Percentiles rank a stretch among this genome's conserved stretches.
Evolutionary conservation across 1,140 invertebrate species (phyloP).

Genomic region (Paraescarpia echinospica): DNA sequence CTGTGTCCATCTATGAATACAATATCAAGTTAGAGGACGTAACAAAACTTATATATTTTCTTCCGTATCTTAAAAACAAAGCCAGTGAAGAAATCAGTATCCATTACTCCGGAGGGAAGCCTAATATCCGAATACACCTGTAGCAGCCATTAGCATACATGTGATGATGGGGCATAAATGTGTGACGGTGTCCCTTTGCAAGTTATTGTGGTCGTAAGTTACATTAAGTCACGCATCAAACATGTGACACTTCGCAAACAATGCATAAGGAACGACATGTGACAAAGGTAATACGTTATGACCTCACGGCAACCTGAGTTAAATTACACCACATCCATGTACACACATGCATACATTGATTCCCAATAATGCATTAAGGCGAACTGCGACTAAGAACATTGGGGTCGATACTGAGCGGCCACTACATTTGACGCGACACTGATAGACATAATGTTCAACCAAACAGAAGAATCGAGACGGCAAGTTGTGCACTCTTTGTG

Average conservation of each 20-base stretch:
- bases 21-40: too few species aligned
- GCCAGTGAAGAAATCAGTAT: too few species aligned
- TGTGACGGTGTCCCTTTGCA: too few species aligned
- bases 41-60: too few species aligned
- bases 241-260: neutral
- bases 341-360: neutral
- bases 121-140: too few species aligned
- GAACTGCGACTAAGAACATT: neutral
- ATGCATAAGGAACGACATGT: neutral
- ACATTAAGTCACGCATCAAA: neutral
- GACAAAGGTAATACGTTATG: neutral
- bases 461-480: constrained; percentile 38
- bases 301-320: neutral
- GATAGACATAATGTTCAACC: constrained; percentile 41
- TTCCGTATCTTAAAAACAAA: too few species aligned
- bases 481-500: neutral
- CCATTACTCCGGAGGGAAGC: too few species aligned
- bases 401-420: neutral
- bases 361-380: neutral
- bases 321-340: neutral
- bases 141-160: too few species aligned
- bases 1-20: too few species aligned
- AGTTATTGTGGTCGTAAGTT: too few species aligned
- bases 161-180: too few species aligned
- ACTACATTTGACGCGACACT: constrained; percentile 34